Evolutionary conservation across 2,888 invertebrate species (phyloP).

Genomic region (Troglohyphantes excavatus): DNA sequence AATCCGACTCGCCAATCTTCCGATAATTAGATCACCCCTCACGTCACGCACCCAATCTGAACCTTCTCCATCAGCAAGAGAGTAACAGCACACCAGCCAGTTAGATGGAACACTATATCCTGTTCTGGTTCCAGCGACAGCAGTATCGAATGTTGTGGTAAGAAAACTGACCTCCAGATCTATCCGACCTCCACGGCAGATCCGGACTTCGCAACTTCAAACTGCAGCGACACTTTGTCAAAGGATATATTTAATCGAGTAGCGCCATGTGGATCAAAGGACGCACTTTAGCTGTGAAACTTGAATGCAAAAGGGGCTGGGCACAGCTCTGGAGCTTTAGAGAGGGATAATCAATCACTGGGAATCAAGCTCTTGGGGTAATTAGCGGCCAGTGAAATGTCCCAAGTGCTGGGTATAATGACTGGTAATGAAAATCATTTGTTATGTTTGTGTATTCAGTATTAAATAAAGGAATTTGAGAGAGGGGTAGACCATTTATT

Average conservation of each 20-base stretch:
- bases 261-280: slow-evolving; percentile 39
- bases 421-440: slow-evolving; percentile 1
- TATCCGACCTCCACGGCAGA: not conserved
- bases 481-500: too few species aligned
- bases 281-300: slow-evolving; percentile 35
- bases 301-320: slow-evolving; percentile 29
- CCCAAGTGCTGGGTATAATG: slow-evolving; percentile 12
- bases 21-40: not conserved
- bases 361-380: not conserved
- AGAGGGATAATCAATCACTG: slow-evolving; percentile 23
- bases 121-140: not conserved
- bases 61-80: not conserved
- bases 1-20: not conserved
- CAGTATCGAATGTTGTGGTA: not conserved
- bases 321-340: not conserved
- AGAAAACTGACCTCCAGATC: not conserved
- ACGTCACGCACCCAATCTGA: not conserved
- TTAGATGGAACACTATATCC: not conserved
- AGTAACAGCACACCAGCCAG: too few species aligned
- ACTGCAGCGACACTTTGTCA: slow-evolving; percentile 23
- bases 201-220: not conserved
- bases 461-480: too few species aligned
- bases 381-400: slow-evolving; percentile 18
- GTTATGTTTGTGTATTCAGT: not conserved
- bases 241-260: not conserved